Evolutionary conservation across 2,888 invertebrate genomes (phyloP).

Genomic region (Dastarcus helophoroides): DNA sequence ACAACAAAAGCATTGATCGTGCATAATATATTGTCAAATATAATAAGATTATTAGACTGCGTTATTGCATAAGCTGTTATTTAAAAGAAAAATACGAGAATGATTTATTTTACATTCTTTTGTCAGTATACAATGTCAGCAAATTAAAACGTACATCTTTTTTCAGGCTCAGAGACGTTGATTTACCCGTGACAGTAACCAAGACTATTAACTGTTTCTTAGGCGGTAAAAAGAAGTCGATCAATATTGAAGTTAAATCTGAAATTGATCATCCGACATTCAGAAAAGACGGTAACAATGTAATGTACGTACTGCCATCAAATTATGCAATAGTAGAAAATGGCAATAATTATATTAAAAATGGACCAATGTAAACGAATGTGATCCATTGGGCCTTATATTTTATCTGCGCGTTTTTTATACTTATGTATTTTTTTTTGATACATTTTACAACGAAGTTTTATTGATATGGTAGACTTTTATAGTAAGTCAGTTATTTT

Average conservation of each 20-base stretch:
- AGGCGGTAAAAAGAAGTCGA: slow-evolving; percentile 61
- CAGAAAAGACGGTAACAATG: slow-evolving; percentile 42
- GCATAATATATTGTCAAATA: slow-evolving; percentile 1
- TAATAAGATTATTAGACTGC: neutral
- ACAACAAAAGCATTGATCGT: no score
- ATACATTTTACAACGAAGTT: no score
- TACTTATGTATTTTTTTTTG: no score
- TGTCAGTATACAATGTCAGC: neutral
- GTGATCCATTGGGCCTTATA: no score
- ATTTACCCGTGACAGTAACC: slow-evolving; percentile 61
- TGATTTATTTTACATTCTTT: slow-evolving; percentile 2
- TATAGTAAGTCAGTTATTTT: no score
- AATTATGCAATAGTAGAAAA: slow-evolving; percentile 38
- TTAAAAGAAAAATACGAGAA: neutral
- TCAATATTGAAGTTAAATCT: slow-evolving; percentile 48
- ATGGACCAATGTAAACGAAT: no score
- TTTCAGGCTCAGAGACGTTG: slow-evolving; percentile 54
- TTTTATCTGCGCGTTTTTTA: no score
- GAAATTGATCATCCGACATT: slow-evolving; percentile 41
- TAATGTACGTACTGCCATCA: slow-evolving; percentile 42
- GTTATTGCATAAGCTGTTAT: neutral
- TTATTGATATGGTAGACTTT: no score
- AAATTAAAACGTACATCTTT: slow-evolving; percentile 16
- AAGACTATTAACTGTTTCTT: slow-evolving; percentile 71
- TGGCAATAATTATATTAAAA: slow-evolving; percentile 33